Evolutionary conservation across 2,797 vertebrate species (phyloP).

Genomic region (Molossus molossus): DNA sequence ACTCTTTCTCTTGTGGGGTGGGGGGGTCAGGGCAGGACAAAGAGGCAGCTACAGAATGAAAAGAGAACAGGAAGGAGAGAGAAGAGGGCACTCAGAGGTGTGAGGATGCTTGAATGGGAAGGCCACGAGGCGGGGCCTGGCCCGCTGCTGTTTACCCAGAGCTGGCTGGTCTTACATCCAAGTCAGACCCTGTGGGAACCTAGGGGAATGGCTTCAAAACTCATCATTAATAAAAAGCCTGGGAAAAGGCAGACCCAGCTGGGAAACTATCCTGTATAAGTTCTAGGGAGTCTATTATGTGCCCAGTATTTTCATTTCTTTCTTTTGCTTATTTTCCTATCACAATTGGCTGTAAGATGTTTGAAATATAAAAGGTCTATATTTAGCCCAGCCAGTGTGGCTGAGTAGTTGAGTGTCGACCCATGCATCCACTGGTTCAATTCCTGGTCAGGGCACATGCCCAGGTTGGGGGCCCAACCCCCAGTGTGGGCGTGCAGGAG

Average conservation of each 20-base stretch:
- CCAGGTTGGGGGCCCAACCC: too few species aligned
- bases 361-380: neutral
- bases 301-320: neutral
- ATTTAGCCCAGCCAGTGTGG: too few species aligned
- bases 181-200: fast-evolving
- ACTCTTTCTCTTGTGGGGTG: fast-evolving
- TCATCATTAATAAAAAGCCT: neutral
- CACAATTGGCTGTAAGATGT: neutral
- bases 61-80: neutral
- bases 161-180: neutral
- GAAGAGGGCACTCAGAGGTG: neutral
- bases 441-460: too few species aligned
- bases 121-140: neutral
- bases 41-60: neutral
- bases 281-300: neutral
- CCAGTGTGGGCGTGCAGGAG: too few species aligned
- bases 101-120: neutral
- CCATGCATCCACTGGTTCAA: too few species aligned
- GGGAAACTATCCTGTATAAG: neutral
- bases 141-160: fast-evolving
- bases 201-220: neutral
- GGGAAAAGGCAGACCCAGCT: neutral
- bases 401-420: too few species aligned
- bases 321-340: neutral
- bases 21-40: too few species aligned